Percentiles rank a stretch among this genome's conserved stretches.
Conservation (phyloP, 2,888 invertebrate species). For the Marronus borbonicus region DNA sequence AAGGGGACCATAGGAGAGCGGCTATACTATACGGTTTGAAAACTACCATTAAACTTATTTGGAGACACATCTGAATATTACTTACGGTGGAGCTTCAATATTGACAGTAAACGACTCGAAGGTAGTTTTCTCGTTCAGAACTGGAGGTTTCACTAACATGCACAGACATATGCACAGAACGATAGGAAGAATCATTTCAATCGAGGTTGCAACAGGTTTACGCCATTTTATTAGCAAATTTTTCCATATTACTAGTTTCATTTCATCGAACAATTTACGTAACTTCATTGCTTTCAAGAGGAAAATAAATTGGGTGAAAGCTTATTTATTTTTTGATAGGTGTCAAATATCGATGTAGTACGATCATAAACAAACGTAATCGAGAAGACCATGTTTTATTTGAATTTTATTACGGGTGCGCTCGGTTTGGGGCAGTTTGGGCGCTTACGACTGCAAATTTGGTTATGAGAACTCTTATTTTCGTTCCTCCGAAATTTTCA, state of each 20-base stretch:
- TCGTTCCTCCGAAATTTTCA: too few relatives aligned
- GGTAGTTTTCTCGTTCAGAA: not conserved
- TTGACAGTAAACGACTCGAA: not conserved
- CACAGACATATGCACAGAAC: constrained; percentile 6
- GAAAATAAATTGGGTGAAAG: too few relatives aligned
- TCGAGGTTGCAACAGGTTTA: constrained; percentile 69
- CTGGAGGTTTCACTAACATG: not conserved
- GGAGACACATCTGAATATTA: not conserved
- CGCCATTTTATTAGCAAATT: constrained; percentile 84
- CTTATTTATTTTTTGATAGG: too few relatives aligned
- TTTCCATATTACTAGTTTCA: constrained; percentile 85
- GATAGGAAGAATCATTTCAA: constrained; percentile 73
- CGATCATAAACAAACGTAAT: not conserved
- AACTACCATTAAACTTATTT: not conserved
- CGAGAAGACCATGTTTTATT: too few relatives aligned
- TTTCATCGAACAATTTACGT: constrained; percentile 66
- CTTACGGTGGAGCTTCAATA: not conserved
- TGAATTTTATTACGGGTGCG: too few relatives aligned
- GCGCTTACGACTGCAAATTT: too few relatives aligned
- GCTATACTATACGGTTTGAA: not conserved
- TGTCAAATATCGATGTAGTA: too few relatives aligned
- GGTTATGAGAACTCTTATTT: too few relatives aligned
- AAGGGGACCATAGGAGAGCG: constrained; percentile 30
- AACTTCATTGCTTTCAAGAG: constrained; percentile 8
- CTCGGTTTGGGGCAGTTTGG: not conserved